Conservation (phyloP, 1,140 invertebrate species). For the Coenobita brevimanus region DNA sequence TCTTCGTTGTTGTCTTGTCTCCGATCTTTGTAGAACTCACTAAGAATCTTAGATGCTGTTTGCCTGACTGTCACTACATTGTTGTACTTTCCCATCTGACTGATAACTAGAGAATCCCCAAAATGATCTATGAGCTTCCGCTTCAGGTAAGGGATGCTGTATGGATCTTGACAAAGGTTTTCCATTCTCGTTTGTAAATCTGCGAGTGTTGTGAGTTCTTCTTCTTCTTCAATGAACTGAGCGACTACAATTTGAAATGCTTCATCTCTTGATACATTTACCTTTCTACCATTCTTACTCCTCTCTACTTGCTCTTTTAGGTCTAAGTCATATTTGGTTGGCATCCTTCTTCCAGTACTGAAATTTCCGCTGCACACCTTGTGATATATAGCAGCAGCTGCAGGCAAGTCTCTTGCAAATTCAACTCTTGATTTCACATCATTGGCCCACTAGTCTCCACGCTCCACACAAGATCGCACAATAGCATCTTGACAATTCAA, state of each 20-base stretch:
- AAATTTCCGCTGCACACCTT: constrained; percentile 21
- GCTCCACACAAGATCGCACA: too few relatives aligned
- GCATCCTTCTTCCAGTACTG: not conserved
- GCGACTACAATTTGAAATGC: constrained; percentile 15
- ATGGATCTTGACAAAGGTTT: constrained; percentile 7
- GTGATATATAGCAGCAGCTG: constrained; percentile 15
- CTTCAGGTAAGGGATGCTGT: constrained; percentile 20
- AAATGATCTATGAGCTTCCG: constrained; percentile 9
- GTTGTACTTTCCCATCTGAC: constrained; percentile 6
- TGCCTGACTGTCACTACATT: constrained; percentile 4
- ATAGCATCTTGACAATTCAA: constrained; percentile 26
- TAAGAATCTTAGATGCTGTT: not conserved
- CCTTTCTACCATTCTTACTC: constrained; percentile 1
- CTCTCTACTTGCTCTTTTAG: constrained; percentile 3
- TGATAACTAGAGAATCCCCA: constrained; percentile 19
- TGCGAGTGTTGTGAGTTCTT: constrained; percentile 11
- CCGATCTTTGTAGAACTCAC: constrained; percentile 6
- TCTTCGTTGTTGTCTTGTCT: not conserved
- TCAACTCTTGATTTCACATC: constrained; percentile 16
- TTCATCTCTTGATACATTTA: constrained; percentile 8
- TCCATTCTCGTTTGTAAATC: constrained; percentile 17
- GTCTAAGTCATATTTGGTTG: constrained; percentile 19
- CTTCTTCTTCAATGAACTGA: not conserved
- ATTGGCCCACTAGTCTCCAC: not conserved
- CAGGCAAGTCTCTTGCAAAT: constrained; percentile 13